phyloP scores from a whole-genome alignment of 2,113 vertebrate genomes.

The Mus pahari region DNA sequence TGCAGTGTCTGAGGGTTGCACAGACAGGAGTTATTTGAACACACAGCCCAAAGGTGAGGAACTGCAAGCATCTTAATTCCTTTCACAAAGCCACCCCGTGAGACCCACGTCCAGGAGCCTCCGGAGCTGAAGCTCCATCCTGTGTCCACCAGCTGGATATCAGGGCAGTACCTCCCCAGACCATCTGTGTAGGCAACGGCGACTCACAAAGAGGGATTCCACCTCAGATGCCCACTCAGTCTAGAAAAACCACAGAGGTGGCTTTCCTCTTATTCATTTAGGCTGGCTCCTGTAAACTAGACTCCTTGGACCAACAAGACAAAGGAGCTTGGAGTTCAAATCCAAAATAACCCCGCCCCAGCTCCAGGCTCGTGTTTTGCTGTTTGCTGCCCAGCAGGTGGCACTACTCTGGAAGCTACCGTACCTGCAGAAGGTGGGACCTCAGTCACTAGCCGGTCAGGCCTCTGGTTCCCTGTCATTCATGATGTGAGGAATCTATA shows the following conservation, averaged over 20 bases:
- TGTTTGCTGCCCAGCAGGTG: not conserved
- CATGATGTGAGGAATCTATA: not conserved
- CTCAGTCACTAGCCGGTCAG: not conserved
- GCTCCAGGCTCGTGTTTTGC: not conserved
- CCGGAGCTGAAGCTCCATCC: not conserved
- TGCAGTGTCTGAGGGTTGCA: not conserved
- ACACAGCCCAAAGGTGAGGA: not conserved
- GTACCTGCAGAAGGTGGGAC: not conserved
- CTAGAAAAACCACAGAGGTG: not conserved
- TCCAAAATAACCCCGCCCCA: not conserved
- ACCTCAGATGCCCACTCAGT: not conserved
- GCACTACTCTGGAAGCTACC: not conserved
- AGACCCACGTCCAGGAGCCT: not conserved
- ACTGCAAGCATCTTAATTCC: not conserved
- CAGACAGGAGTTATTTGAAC: fast-evolving
- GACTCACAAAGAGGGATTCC: not conserved
- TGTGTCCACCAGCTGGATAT: not conserved
- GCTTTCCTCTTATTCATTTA: not conserved
- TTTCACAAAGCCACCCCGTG: not conserved
- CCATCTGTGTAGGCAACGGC: not conserved
- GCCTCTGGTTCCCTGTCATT: not conserved
- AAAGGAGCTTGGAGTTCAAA: not conserved
- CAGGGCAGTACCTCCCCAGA: not conserved
- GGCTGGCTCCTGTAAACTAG: not conserved
- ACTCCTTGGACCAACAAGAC: not conserved